A percentile compares a stretch with the other conserved stretches of the same genome.
These are phyloP conservation scores for Leptodirus hochenwartii DNA, from an alignment of 2,888 invertebrate genomes.

Conservation along the genomic window DNA sequence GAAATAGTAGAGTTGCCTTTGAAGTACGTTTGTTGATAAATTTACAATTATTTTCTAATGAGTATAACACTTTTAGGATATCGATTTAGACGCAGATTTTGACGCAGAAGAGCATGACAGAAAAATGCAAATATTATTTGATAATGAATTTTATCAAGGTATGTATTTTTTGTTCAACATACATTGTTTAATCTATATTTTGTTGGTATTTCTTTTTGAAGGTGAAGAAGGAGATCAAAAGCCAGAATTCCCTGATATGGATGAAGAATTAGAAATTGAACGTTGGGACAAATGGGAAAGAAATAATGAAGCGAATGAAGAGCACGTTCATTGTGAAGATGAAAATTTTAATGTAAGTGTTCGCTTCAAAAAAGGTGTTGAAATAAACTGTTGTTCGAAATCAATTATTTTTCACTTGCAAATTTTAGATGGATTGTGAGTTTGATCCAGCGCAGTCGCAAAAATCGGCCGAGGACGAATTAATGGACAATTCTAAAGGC, in stretches of 20 bases:
- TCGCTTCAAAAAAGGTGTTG: slow-evolving; percentile 2
- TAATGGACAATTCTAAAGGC: slow-evolving; percentile 35
- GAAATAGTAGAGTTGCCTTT: slow-evolving; percentile 53
- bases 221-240: no score
- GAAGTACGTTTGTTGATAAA: slow-evolving; percentile 27
- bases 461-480: slow-evolving; percentile 26
- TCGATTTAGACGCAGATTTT: slow-evolving; percentile 61
- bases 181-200: no score
- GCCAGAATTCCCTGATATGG: slow-evolving; percentile 70
- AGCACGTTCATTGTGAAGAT: slow-evolving; percentile 54
- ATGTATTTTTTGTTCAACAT: no score
- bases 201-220: no score
- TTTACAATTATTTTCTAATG: slow-evolving; percentile 4
- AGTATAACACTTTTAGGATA: slow-evolving; percentile 6
- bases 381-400: not conserved
- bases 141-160: slow-evolving; percentile 72
- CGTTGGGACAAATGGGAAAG: slow-evolving; percentile 1
- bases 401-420: slow-evolving; percentile 2
- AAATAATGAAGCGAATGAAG: slow-evolving; percentile 14
- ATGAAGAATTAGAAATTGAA: slow-evolving; percentile 46
- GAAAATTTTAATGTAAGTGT: slow-evolving; percentile 53
- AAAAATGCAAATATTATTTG: slow-evolving; percentile 72
- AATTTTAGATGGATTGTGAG: slow-evolving; percentile 64
- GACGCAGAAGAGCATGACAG: slow-evolving; percentile 77
- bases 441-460: slow-evolving; percentile 37